Conservation (phyloP, 2,797 vertebrate genomes). For the Scolopax bukidnonensis region DNA sequence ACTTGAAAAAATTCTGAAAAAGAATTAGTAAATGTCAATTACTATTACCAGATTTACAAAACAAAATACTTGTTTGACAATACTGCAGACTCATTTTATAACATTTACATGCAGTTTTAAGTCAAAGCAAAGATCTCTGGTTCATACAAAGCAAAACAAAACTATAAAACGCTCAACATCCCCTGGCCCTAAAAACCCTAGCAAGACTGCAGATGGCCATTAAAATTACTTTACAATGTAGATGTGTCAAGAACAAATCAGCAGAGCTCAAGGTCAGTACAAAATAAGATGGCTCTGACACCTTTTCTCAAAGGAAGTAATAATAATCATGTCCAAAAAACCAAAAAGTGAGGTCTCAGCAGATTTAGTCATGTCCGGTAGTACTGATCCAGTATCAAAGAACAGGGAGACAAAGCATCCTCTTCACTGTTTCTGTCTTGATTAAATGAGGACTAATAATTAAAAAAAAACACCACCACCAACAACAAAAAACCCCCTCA, state of each 20-base stretch:
- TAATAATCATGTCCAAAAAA: not conserved
- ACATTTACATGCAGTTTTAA: not conserved
- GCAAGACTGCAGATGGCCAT: not conserved
- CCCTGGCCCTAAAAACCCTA: fast-evolving
- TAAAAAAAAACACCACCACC: not conserved
- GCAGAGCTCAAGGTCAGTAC: not conserved
- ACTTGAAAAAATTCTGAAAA: not conserved
- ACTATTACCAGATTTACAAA: not conserved
- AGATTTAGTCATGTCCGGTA: not conserved
- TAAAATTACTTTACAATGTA: not conserved
- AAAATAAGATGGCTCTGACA: not conserved
- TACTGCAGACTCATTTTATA: not conserved
- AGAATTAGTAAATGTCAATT: not conserved
- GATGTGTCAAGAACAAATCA: not conserved
- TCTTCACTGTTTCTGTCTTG: not conserved
- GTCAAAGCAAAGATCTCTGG: not conserved
- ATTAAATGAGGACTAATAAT: not conserved
- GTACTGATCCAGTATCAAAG: not conserved
- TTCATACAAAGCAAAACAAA: not conserved
- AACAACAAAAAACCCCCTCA: not conserved
- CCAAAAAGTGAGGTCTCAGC: not conserved
- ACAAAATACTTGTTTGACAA: not conserved
- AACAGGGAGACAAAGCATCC: not conserved
- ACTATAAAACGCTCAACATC: not conserved
- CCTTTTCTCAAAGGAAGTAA: not conserved